Conservation (phyloP, 1,140 invertebrate genomes). For the Caenorhabditis inopinata region DNA sequence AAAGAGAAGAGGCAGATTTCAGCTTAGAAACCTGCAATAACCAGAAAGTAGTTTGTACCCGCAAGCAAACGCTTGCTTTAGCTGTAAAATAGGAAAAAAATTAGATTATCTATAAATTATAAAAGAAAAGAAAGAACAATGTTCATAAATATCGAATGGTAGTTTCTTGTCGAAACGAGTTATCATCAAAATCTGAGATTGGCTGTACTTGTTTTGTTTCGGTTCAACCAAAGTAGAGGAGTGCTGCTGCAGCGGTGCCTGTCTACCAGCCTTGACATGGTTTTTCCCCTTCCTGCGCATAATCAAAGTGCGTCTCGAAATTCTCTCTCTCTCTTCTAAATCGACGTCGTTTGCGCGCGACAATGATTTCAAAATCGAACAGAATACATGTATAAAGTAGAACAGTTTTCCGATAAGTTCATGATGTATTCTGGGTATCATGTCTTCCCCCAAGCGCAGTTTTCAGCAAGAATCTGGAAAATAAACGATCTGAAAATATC, state of each 20-base stretch:
- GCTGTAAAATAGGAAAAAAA: no score
- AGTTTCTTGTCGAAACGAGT: background rate
- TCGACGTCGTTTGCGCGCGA: background rate
- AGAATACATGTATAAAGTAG: background rate
- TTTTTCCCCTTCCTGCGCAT: background rate
- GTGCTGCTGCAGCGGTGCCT: constrained; percentile 14
- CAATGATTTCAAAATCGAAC: background rate
- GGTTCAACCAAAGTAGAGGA: background rate
- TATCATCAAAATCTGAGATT: background rate
- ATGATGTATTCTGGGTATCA: no score
- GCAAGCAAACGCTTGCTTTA: no score
- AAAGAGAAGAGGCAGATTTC: no score
- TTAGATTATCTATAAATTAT: no score
- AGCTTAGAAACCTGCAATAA: no score
- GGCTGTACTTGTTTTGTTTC: background rate
- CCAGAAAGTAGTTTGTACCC: no score
- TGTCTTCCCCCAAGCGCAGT: no score
- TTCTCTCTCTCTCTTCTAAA: background rate
- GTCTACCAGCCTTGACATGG: constrained; percentile 18
- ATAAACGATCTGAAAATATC: no score
- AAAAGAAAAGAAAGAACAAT: background rate
- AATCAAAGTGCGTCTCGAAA: no score
- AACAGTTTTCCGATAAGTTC: no score
- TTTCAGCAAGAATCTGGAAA: no score
- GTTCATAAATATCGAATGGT: background rate